Conservation (phyloP, 2,888 invertebrate genomes). For the Drosophila anomalata region DNA sequence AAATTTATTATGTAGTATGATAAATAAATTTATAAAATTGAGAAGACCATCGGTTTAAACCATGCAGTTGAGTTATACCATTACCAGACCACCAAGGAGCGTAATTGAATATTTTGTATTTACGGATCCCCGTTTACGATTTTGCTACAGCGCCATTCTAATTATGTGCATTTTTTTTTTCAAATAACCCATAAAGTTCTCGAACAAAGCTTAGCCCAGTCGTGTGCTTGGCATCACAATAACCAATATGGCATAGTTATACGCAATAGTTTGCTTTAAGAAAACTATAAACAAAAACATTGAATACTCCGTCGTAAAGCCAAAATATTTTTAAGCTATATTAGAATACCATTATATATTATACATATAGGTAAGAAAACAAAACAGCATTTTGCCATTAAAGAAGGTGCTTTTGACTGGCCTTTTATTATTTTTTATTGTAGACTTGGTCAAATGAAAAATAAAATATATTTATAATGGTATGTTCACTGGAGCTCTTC, state of each 20-base stretch:
- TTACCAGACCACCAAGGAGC: not conserved
- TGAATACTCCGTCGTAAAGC: not conserved
- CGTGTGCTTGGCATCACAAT: slow-evolving; percentile 60
- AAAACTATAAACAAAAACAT: slow-evolving; percentile 12
- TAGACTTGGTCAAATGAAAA: no score
- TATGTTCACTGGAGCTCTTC: not conserved
- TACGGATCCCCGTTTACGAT: slow-evolving; percentile 31
- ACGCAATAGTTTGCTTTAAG: slow-evolving; percentile 59
- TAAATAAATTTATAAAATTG: no score
- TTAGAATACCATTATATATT: not conserved
- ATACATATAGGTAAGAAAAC: not conserved
- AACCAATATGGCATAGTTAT: slow-evolving; percentile 30
- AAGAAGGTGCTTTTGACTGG: no score
- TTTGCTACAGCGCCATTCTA: slow-evolving; percentile 42
- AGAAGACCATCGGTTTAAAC: not conserved
- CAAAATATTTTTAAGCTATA: not conserved
- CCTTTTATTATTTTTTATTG: no score
- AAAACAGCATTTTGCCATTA: no score
- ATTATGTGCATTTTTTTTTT: slow-evolving; percentile 53
- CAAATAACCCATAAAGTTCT: slow-evolving; percentile 48
- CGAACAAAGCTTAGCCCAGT: slow-evolving; percentile 14
- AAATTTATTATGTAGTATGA: no score
- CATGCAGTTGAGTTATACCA: not conserved
- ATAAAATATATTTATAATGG: no score
- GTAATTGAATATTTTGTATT: slow-evolving; percentile 12